Percentiles rank a stretch among this genome's conserved stretches.
Conservation (phyloP, 1,140 invertebrate genomes). For the Palaemon carinicauda region DNA sequence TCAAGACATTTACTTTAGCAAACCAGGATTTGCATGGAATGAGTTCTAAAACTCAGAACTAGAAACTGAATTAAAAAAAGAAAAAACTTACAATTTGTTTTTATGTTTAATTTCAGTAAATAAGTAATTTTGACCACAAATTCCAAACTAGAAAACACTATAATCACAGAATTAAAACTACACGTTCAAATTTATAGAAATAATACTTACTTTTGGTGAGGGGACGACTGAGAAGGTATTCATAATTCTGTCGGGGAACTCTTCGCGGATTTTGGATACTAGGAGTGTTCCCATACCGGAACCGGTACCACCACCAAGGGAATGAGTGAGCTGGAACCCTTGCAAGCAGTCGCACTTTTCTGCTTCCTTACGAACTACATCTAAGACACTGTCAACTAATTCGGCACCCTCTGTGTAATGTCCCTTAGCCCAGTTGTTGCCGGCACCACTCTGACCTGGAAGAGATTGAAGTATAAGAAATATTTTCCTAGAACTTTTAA, state of each 20-base stretch:
- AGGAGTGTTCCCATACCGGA: slow-evolving; percentile 50
- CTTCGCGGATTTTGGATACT: slow-evolving; percentile 46
- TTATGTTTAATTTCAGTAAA: no score
- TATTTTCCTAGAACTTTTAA: no score
- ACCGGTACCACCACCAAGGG: slow-evolving; percentile 48
- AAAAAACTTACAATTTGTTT: no score
- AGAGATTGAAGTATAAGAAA: background rate
- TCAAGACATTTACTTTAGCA: no score
- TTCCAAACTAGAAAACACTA: background rate
- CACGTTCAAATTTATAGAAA: background rate
- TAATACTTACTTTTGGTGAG: slow-evolving; percentile 31
- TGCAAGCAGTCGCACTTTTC: slow-evolving; percentile 51
- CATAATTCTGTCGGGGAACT: slow-evolving; percentile 51
- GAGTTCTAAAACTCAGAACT: no score
- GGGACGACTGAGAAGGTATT: slow-evolving; percentile 51
- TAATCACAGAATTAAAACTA: background rate
- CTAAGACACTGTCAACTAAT: slow-evolving; percentile 38
- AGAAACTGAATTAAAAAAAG: no score
- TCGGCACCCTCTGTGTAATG: slow-evolving; percentile 52
- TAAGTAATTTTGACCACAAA: no score
- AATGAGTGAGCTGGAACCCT: slow-evolving; percentile 50
- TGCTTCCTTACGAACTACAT: slow-evolving; percentile 49
- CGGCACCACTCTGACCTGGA: slow-evolving; percentile 52
- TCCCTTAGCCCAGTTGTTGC: slow-evolving; percentile 51
- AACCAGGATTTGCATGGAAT: no score